Evolutionary conservation across 2,113 vertebrate species (phyloP).

Genomic region (Cyanoramphus novaezelandiae): DNA sequence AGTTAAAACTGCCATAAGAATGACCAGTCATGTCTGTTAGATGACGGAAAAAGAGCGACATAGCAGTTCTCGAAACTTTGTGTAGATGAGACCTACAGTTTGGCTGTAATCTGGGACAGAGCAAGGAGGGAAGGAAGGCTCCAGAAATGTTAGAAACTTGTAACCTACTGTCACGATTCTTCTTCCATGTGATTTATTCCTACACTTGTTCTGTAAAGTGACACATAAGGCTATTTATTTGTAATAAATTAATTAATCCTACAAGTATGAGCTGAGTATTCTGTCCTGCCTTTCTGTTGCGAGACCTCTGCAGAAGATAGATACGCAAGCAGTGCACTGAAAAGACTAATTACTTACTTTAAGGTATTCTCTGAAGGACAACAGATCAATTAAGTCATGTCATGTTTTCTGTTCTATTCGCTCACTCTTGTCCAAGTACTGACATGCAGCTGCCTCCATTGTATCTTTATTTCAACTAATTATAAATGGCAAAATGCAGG

Average conservation of each 20-base stretch:
- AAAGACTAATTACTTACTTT: not conserved
- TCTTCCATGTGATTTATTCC: not conserved
- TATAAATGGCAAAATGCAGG: not conserved
- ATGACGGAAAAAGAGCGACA: not conserved
- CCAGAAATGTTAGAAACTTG: not conserved
- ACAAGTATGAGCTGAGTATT: not conserved
- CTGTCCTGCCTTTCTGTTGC: not conserved
- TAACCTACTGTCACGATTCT: not conserved
- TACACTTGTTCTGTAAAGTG: not conserved
- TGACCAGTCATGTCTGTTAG: not conserved
- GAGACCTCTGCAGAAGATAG: not conserved
- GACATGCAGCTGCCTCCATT: not conserved
- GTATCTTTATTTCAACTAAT: not conserved
- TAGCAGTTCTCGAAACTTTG: not conserved
- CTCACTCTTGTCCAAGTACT: not conserved
- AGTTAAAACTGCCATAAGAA: not conserved
- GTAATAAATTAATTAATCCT: slow-evolving; percentile 16
- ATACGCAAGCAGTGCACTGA: not conserved
- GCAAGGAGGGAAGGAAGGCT: not conserved
- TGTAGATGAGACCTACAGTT: not conserved
- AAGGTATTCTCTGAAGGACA: not conserved
- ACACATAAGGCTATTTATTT: not conserved
- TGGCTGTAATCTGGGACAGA: not conserved
- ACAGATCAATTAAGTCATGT: not conserved
- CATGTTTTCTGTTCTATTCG: not conserved